Percentiles rank a stretch among this genome's conserved stretches.
Conservation (phyloP, 2,888 invertebrate genomes). For the Galeopsomyia nigrocyanea region DNA sequence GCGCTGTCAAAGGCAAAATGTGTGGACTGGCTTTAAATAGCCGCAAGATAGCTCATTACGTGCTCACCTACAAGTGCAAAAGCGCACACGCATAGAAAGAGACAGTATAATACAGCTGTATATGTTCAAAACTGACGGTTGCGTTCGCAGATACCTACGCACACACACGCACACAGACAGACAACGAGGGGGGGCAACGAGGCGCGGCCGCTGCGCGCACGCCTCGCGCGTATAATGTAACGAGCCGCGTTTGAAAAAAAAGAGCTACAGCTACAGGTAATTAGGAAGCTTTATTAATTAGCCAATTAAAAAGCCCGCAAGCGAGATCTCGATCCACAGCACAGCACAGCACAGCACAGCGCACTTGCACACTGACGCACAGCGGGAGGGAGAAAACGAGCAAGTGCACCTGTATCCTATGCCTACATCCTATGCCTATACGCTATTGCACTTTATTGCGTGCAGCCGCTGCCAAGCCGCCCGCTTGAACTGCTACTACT, state of each 20-base stretch:
- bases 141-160: no score
- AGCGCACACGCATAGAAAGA: no score
- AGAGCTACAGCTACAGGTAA: constrained; percentile 54
- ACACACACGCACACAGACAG: no score
- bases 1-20: background rate
- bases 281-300: constrained; percentile 65
- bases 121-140: no score
- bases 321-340: constrained; percentile 59
- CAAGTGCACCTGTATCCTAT: background rate
- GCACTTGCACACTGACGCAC: background rate
- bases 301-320: constrained; percentile 58
- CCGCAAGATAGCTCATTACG: background rate
- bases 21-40: constrained; percentile 7
- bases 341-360: background rate
- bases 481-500: no score
- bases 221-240: constrained; percentile 28
- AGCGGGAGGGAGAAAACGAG: background rate
- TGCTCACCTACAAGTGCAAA: no score
- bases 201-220: constrained; percentile 48
- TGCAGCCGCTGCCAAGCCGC: no score
- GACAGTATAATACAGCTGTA: no score
- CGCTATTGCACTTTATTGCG: no score
- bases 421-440: no score
- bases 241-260: constrained; percentile 38
- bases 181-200: constrained; percentile 40